Conservation (phyloP, 2,113 vertebrate species). For the Sitta europaea region DNA sequence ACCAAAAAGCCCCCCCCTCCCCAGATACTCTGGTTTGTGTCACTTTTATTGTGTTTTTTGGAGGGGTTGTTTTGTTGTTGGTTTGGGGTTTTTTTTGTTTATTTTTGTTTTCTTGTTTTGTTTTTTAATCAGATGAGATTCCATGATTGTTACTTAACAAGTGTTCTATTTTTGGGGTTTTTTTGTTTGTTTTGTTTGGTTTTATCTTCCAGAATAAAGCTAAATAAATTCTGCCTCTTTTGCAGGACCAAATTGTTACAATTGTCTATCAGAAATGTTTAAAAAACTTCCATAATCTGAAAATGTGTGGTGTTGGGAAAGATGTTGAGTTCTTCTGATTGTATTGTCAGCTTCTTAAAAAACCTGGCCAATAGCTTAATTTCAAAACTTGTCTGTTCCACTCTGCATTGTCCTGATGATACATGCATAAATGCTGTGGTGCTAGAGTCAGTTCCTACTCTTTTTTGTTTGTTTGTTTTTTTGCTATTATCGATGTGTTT, state of each 20-base stretch:
- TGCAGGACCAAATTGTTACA: not conserved
- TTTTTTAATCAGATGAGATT: not conserved
- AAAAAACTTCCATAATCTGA: not conserved
- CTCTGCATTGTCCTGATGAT: not conserved
- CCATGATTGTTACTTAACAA: not conserved
- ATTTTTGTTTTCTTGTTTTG: not conserved
- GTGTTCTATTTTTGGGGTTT: not conserved
- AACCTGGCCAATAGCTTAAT: not conserved
- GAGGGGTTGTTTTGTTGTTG: not conserved
- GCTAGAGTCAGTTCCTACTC: not conserved
- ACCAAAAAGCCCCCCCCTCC: not conserved
- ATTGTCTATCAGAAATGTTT: not conserved
- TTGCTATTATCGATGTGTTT: not conserved
- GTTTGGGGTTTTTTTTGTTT: not conserved
- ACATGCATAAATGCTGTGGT: not conserved
- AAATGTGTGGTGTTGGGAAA: not conserved
- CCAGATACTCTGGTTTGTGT: rapidly evolving
- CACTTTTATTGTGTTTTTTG: not conserved
- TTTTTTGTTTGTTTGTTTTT: not conserved
- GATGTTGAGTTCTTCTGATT: not conserved
- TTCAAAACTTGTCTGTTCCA: not conserved
- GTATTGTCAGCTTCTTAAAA: not conserved
- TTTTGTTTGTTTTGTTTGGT: not conserved
- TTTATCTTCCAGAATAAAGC: not conserved
- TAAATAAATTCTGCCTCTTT: not conserved